Percentiles rank a stretch among this genome's conserved stretches.
Conservation (phyloP, 2,888 invertebrate genomes). For the Chymomyza fuscimana region DNA sequence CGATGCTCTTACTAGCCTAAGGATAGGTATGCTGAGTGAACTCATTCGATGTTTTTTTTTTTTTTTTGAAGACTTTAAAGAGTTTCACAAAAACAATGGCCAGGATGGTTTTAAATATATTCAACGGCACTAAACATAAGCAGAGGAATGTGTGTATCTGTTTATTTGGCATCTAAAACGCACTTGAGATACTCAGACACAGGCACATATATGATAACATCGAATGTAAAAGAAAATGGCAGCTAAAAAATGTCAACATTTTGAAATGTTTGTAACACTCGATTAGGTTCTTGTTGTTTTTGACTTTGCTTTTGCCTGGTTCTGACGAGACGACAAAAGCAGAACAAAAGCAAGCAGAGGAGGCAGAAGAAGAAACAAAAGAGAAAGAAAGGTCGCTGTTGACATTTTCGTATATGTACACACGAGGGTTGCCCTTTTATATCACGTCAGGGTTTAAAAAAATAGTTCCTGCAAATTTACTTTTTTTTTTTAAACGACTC, state of each 20-base stretch:
- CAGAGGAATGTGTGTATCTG: background rate
- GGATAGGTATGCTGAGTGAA: background rate
- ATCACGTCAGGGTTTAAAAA: too few species aligned
- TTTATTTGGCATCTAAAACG: background rate
- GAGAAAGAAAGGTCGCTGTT: background rate
- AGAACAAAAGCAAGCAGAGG: background rate
- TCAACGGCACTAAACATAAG: background rate
- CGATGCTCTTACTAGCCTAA: background rate
- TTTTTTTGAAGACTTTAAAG: background rate
- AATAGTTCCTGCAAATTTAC: too few species aligned
- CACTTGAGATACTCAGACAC: background rate
- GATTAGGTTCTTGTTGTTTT: constrained; percentile 2
- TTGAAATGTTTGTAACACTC: constrained; percentile 6
- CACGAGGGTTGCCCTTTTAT: background rate
- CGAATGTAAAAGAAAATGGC: background rate
- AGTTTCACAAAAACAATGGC: too few species aligned
- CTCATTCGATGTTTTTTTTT: too few species aligned
- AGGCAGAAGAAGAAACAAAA: background rate
- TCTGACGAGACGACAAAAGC: background rate
- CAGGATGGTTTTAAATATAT: background rate
- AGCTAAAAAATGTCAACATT: constrained; percentile 8
- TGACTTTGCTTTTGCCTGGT: background rate
- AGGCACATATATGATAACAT: background rate
- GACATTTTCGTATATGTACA: background rate
- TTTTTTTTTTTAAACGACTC: too few species aligned